Conservation (phyloP, 2,888 invertebrate genomes). For the Diaperis boleti region DNA sequence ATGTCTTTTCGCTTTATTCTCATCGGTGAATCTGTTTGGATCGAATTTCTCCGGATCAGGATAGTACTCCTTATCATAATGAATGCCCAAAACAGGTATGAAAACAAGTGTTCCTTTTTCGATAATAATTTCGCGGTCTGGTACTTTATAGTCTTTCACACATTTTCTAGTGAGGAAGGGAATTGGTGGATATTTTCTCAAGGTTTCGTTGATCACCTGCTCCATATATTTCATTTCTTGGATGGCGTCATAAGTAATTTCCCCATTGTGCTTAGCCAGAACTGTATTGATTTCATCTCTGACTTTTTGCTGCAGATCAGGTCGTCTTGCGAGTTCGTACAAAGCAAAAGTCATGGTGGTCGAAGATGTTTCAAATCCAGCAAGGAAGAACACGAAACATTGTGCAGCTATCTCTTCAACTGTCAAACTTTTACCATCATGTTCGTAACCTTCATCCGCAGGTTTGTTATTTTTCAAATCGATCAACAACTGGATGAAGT, state of each 20-base stretch:
- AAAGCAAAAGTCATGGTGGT: conserved; percentile 46
- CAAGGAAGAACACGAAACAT: conserved; percentile 40
- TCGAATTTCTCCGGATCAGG: conserved; percentile 52
- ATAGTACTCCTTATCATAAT: conserved; percentile 60
- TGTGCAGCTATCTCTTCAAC: conserved; percentile 15
- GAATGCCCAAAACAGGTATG: conserved; percentile 52
- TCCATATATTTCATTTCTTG: conserved; percentile 47
- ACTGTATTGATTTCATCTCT: conserved; percentile 45
- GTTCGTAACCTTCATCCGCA: not conserved
- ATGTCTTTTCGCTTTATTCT: conserved; percentile 11
- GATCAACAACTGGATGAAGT: conserved; percentile 69
- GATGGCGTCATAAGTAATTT: conserved; percentile 47
- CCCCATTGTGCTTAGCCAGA: conserved; percentile 35
- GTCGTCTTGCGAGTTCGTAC: conserved; percentile 46
- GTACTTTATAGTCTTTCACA: conserved; percentile 52
- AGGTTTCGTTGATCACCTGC: conserved; percentile 46
- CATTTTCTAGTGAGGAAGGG: conserved; percentile 46
- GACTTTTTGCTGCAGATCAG: conserved; percentile 45
- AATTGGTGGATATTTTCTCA: conserved; percentile 60
- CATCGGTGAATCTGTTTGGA: conserved; percentile 41
- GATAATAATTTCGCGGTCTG: conserved; percentile 55
- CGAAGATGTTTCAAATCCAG: conserved; percentile 50
- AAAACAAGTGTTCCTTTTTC: conserved; percentile 58
- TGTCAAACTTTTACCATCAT: no score
- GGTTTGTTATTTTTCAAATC: conserved; percentile 62